phyloP scores from a whole-genome alignment of 2,888 invertebrate species.

The Buathra laborator region DNA sequence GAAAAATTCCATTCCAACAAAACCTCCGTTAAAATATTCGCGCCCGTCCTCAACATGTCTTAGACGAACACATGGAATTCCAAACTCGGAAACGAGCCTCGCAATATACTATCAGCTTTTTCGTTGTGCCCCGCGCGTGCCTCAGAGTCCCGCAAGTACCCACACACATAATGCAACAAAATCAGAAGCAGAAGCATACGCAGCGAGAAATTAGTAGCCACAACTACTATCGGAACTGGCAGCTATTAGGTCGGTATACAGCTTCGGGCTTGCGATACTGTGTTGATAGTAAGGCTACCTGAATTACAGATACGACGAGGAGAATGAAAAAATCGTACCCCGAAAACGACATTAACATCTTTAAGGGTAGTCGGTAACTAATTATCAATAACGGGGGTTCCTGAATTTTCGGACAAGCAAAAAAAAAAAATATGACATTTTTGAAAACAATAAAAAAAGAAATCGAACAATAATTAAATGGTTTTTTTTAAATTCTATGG shows the following conservation, averaged over 20 bases:
- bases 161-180: background rate
- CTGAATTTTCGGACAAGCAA: no score
- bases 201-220: background rate
- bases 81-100: conserved; percentile 21
- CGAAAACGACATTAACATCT: no score
- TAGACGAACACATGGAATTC: conserved; percentile 42
- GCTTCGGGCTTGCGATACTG: background rate
- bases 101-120: conserved; percentile 16
- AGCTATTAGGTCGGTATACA: background rate
- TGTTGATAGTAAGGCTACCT: background rate
- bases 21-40: conserved; percentile 46
- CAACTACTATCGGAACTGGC: background rate
- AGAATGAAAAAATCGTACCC: background rate
- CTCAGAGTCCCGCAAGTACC: background rate
- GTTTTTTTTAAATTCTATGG: no score
- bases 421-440: no score
- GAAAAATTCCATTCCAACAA: conserved; percentile 55
- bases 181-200: background rate
- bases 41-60: conserved; percentile 41
- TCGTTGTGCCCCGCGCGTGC: conserved; percentile 29
- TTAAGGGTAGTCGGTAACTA: no score
- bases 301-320: background rate
- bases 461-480: no score
- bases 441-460: no score
- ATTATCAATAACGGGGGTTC: no score